A percentile compares a stretch with the other conserved stretches of the same genome.
Conservation (phyloP, 2,888 invertebrate genomes). For the Colletes collaris region DNA sequence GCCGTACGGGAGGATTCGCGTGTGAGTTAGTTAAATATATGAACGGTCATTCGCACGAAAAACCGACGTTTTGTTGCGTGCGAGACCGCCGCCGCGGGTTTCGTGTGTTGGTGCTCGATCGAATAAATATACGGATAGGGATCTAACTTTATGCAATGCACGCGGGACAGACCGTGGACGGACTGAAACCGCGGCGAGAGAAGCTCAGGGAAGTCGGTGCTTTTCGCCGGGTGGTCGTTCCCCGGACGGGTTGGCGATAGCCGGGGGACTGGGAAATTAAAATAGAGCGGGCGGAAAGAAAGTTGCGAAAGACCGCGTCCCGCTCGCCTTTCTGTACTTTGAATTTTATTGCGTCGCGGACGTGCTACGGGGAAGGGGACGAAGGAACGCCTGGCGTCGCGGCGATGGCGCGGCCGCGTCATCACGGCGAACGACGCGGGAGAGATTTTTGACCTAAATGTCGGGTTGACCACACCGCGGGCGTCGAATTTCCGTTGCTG, state of each 20-base stretch:
- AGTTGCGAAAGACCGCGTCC: conserved; percentile 54
- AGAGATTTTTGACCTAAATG: conserved; percentile 80
- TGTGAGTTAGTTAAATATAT: conserved; percentile 53
- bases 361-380: neutral
- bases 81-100: conserved; percentile 22
- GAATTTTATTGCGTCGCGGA: conserved; percentile 65
- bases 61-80: conserved; percentile 50
- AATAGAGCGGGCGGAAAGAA: conserved; percentile 66
- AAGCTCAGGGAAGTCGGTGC: conserved; percentile 11
- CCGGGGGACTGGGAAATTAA: conserved; percentile 64
- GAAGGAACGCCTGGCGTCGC: conserved; percentile 11
- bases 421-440: conserved; percentile 75
- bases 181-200: neutral
- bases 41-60: conserved; percentile 57
- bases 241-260: conserved; percentile 44
- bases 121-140: conserved; percentile 56
- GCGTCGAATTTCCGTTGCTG: conserved; percentile 42
- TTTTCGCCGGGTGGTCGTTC: conserved; percentile 60
- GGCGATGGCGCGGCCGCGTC: conserved; percentile 49
- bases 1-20: conserved; percentile 28
- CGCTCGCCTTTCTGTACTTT: conserved; percentile 32
- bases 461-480: conserved; percentile 48
- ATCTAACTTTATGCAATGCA: conserved; percentile 47
- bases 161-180: neutral
- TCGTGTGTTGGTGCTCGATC: conserved; percentile 37